These are phyloP conservation scores for Chaetophractus vellerosus DNA, from an alignment of 2,797 vertebrate genomes.

Conservation along the genomic window DNA sequence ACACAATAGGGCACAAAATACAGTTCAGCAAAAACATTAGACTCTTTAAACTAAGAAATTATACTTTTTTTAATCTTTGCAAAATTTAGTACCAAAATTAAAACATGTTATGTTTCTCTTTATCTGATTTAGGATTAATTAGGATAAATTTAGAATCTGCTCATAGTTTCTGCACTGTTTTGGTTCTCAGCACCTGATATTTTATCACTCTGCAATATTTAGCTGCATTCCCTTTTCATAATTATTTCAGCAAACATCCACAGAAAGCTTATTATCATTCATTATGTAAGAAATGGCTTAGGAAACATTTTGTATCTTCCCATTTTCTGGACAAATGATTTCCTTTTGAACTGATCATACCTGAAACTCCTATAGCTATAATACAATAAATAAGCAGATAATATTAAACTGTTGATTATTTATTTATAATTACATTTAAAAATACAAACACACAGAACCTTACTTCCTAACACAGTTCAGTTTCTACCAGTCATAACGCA, in stretches of 20 bases:
- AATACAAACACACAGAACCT: background rate
- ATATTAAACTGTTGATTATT: background rate
- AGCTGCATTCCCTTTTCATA: background rate
- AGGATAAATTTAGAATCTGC: background rate
- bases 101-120: background rate
- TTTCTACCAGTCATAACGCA: background rate
- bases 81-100: slow-evolving; percentile 61
- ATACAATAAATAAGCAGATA: background rate
- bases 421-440: background rate
- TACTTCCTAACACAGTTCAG: background rate
- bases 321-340: slow-evolving; percentile 7
- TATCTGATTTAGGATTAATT: background rate
- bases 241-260: slow-evolving; percentile 18
- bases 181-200: background rate
- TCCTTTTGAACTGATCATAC: background rate
- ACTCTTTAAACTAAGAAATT: slow-evolving; percentile 29
- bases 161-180: slow-evolving; percentile 1
- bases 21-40: slow-evolving; percentile 71
- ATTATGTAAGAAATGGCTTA: background rate
- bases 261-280: background rate
- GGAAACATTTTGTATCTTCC: background rate
- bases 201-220: background rate
- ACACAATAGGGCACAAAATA: slow-evolving; percentile 65
- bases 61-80: background rate
- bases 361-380: background rate